A percentile compares a stretch with the other conserved stretches of the same genome.
These are phyloP conservation scores for Laodelphax striatellus DNA, from an alignment of 1,140 invertebrate species.

Conservation along the genomic window DNA sequence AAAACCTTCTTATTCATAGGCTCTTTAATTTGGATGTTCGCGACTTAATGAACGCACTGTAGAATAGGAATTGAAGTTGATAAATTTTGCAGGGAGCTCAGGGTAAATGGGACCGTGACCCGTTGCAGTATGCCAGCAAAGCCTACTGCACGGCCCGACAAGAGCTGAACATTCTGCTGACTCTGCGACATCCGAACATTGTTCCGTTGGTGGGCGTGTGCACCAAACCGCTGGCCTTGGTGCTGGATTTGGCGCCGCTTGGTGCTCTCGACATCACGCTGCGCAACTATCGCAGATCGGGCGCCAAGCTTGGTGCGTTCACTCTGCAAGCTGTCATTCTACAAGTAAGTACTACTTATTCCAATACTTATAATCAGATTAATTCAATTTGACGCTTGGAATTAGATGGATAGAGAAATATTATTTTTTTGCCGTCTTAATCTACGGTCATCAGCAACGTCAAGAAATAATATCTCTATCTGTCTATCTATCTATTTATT, in stretches of 20 bases:
- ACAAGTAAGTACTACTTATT: constrained; percentile 41
- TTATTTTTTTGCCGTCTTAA: no score
- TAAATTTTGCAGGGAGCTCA: constrained; percentile 64
- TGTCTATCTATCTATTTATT: no score
- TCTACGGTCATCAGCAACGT: no score
- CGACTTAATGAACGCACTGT: no score
- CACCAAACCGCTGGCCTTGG: constrained; percentile 76
- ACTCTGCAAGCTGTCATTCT: constrained; percentile 75
- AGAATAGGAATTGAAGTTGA: no score
- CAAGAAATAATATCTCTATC: no score
- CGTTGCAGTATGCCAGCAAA: constrained; percentile 80
- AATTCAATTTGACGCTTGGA: no score
- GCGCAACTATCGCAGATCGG: constrained; percentile 69
- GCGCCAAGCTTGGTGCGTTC: constrained; percentile 63
- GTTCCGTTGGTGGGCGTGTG: constrained; percentile 84
- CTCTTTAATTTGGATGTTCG: no score
- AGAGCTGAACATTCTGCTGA: constrained; percentile 80
- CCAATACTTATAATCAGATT: no score
- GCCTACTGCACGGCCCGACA: constrained; percentile 91
- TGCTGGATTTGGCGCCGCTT: constrained; percentile 82
- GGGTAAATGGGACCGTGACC: constrained; percentile 85
- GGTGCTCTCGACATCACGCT: constrained; percentile 78
- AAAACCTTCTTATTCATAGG: no score
- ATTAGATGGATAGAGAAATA: no score
- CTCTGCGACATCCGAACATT: constrained; percentile 80